Base-by-base conservation (phyloP, 2,888 invertebrate species). In the Mystacides longicornis region DNA sequence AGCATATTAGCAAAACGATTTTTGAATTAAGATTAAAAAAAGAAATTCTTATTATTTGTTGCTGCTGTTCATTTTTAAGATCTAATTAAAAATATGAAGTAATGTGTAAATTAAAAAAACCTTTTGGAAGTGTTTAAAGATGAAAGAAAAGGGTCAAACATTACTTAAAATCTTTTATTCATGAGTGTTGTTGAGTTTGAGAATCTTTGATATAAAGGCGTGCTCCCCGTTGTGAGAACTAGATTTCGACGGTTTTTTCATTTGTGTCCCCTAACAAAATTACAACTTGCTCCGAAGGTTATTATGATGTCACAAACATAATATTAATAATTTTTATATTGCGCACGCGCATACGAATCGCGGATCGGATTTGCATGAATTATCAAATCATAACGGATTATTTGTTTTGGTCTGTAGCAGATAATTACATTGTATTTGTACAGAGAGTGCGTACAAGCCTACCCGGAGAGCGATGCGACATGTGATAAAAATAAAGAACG, bases 281-380 rank as follows among this genome's bases (percentile, higher is more conserved):
- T 3, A 19, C 37, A 37, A 14, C 37, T 37, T n/a, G 37, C 16
- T 7, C 14, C 11, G 11, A 11, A n/a, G 14, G 16, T 37, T 37
- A 37, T 37, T 37, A 37, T 37, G 37, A 37, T 37, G 37, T 37
- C 37, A 37, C 14, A 37, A 3, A 3, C 37, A 37, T n/a, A 23
- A 20, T 22, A 52, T 46, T 52, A 42, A 46, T 23, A 52, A 52
- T 37, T 16, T 51, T 51, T 51, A 31, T 37, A 23, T 23, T 37
- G 16, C 37, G 14, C 37, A 37, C 14, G 37, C 37, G 37, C 46
- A 9, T 23, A 45, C 16, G 33, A 31, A 46, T 27, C 31, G 16
- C 23, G 50, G 54, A 51, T 46, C 46, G 33, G 50, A 55, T 55
- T 55, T 55, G 51, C 49, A 55, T 55, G 42, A 23, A 45, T 50